Percentiles rank a stretch among this genome's conserved stretches.
Evolutionary conservation across 2,113 vertebrate species (phyloP).

Genomic region (Elgaria multicarinata): DNA sequence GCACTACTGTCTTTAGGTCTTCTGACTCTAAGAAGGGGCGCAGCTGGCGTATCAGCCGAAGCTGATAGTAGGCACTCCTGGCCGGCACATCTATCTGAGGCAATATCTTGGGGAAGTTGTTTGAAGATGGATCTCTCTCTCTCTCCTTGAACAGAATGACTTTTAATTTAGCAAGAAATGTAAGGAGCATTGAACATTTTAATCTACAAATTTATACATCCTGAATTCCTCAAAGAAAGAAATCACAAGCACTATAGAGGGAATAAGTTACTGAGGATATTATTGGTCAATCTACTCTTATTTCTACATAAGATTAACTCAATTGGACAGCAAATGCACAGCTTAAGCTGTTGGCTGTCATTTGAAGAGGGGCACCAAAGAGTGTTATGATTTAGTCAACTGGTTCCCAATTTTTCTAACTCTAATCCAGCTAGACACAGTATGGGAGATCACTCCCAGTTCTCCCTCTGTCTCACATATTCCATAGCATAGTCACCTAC

Average conservation of each 20-base stretch:
- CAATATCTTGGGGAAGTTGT: not conserved
- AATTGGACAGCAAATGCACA: not conserved
- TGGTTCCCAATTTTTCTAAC: not conserved
- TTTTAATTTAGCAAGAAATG: not conserved
- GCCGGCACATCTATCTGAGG: no score
- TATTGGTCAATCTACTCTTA: not conserved
- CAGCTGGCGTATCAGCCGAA: no score
- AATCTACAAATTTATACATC: not conserved
- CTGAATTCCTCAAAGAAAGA: not conserved
- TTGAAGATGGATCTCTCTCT: no score
- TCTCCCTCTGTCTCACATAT: not conserved
- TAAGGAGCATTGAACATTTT: not conserved
- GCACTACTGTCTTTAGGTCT: no score
- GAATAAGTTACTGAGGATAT: not conserved
- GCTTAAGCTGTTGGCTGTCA: not conserved
- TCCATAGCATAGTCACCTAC: not conserved
- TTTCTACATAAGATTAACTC: no score
- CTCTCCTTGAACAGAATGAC: not conserved
- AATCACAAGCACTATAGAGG: not conserved
- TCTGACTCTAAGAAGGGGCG: no score
- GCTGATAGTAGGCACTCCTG: no score
- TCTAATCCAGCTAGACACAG: not conserved
- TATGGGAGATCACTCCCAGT: not conserved
- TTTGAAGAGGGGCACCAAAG: not conserved
- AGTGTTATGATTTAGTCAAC: not conserved